Evolutionary conservation across 2,797 vertebrate genomes (phyloP).

Genomic region (Simalia tracyae): DNA sequence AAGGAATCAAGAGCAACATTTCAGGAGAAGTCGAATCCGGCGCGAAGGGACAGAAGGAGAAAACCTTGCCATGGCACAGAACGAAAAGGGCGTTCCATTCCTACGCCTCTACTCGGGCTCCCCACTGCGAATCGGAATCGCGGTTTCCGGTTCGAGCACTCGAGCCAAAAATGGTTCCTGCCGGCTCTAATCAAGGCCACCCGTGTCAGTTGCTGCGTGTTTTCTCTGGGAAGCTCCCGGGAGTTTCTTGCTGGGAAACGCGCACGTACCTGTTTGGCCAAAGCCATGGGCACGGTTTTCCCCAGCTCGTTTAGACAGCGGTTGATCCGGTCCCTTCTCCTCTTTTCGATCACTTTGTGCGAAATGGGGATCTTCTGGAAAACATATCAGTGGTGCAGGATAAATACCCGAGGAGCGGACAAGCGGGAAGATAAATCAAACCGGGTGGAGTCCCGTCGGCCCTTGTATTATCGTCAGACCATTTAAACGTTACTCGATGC

Average conservation of each 20-base stretch:
- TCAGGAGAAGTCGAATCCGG: background rate
- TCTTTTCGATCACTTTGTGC: conserved; percentile 96
- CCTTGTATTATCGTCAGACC: background rate
- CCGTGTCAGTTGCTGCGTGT: background rate
- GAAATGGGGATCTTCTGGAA: conserved; percentile 90
- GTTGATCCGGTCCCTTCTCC: conserved; percentile 92
- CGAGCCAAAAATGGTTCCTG: background rate
- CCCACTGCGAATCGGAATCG: too few relatives aligned
- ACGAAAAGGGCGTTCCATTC: background rate
- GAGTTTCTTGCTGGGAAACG: background rate
- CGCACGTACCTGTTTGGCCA: conserved; percentile 90
- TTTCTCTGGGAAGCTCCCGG: background rate
- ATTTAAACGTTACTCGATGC: background rate
- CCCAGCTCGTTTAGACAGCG: conserved; percentile 91
- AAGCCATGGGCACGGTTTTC: conserved; percentile 92
- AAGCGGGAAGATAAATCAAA: background rate
- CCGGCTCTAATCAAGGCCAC: background rate
- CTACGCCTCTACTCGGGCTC: too few relatives aligned
- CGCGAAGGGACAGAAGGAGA: background rate
- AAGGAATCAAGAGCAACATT: background rate
- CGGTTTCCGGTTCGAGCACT: background rate
- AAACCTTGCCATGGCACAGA: too few relatives aligned
- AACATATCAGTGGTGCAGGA: conserved; percentile 11
- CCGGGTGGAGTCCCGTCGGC: background rate
- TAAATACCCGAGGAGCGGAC: background rate